Evolutionary conservation across 2,797 vertebrate genomes (phyloP).

Genomic region (Lithobates pipiens): DNA sequence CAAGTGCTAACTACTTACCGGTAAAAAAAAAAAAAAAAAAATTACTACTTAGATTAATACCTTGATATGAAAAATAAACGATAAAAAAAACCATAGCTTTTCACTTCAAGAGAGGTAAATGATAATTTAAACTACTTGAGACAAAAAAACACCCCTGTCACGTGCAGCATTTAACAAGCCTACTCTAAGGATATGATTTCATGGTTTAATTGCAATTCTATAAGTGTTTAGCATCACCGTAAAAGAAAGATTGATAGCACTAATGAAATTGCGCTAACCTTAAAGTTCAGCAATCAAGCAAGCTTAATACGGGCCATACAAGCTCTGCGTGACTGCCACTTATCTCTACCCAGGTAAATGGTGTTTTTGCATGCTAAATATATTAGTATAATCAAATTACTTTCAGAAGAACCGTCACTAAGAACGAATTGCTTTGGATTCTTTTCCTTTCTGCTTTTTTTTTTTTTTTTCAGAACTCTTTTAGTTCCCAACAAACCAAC

Average conservation of each 20-base stretch:
- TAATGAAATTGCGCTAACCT: constrained; percentile 42
- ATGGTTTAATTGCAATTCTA: constrained; percentile 18
- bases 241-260: constrained; percentile 15
- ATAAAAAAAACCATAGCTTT: neutral
- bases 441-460: neutral
- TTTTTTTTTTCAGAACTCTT: neutral
- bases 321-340: constrained; percentile 28
- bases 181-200: neutral
- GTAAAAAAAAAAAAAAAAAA: no score
- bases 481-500: neutral
- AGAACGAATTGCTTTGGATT: neutral
- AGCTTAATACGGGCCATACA: constrained; percentile 25
- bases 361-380: constrained; percentile 39
- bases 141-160: neutral
- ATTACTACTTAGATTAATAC: no score
- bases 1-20: no score
- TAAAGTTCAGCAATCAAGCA: constrained; percentile 32
- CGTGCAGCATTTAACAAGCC: neutral
- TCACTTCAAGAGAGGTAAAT: neutral
- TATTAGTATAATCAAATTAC: constrained; percentile 26
- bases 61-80: neutral
- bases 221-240: constrained; percentile 15
- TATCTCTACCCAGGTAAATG: constrained; percentile 43
- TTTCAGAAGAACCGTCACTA: neutral
- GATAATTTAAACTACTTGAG: neutral